These are phyloP conservation scores for Grapholita molesta DNA, from an alignment of 1,140 invertebrate species.

Conservation along the genomic window DNA sequence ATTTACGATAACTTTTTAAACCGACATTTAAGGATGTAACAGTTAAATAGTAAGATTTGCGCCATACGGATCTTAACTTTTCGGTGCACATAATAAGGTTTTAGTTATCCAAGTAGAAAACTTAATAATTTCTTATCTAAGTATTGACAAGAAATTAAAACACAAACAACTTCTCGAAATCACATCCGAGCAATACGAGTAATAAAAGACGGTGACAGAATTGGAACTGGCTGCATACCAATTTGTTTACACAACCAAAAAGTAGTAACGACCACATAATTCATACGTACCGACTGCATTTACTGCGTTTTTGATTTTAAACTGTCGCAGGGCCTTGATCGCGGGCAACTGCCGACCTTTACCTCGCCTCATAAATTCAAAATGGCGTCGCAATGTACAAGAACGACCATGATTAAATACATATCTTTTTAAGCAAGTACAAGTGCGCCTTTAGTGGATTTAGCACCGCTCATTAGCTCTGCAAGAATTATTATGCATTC, in stretches of 20 bases:
- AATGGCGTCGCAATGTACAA: background rate
- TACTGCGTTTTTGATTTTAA: background rate
- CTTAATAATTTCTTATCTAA: too few species aligned
- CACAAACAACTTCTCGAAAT: background rate
- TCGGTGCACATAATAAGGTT: too few species aligned
- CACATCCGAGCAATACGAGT: background rate
- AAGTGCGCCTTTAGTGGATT: background rate
- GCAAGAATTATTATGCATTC: background rate
- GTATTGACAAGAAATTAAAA: too few species aligned
- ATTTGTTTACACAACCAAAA: background rate
- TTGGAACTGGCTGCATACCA: background rate
- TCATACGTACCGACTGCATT: background rate
- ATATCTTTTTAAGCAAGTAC: background rate
- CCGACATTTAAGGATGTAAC: too few species aligned
- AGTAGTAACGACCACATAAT: background rate
- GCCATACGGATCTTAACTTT: too few species aligned
- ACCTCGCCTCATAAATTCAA: background rate
- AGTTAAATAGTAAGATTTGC: too few species aligned
- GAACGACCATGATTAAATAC: background rate
- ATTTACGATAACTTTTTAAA: too few species aligned
- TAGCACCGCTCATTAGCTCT: background rate
- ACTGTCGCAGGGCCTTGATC: conserved; percentile 37
- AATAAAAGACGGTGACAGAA: background rate
- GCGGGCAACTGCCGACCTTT: conserved; percentile 57
- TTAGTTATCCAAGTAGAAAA: too few species aligned